Percentiles rank a stretch among this genome's conserved stretches.
phyloP scores from a whole-genome alignment of 2,888 invertebrate species.

The Lamellibrachia columna region DNA sequence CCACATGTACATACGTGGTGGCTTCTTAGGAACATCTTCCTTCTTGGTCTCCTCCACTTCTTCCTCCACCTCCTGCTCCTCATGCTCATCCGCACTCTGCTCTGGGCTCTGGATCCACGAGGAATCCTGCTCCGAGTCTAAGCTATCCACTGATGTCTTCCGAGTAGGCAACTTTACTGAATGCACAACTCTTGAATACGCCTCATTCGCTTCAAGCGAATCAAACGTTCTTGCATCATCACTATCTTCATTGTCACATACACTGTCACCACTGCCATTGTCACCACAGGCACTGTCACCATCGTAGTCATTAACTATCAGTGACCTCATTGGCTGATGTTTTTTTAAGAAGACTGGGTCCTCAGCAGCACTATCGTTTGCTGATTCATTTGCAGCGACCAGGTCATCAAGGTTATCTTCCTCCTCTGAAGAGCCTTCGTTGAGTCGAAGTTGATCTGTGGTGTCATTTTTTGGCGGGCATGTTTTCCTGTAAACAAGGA shows the following conservation, averaged over 20 bases:
- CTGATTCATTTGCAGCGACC: neutral
- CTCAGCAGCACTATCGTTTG: neutral
- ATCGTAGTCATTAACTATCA: neutral
- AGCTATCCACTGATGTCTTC: neutral
- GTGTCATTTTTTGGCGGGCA: neutral
- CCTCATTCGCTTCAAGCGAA: slow-evolving; percentile 5
- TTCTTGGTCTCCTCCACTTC: neutral
- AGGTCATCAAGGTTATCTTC: neutral
- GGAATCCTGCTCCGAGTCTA: neutral
- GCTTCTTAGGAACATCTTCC: neutral
- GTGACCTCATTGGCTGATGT: neutral
- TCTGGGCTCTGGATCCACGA: slow-evolving; percentile 7
- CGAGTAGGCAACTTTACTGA: neutral
- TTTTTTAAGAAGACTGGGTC: neutral
- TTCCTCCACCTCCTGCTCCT: neutral
- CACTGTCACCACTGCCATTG: neutral
- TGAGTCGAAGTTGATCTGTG: neutral
- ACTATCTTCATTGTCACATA: neutral
- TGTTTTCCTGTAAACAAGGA: neutral
- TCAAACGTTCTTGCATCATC: neutral
- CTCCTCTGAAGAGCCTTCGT: neutral
- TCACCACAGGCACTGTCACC: neutral
- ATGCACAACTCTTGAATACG: neutral
- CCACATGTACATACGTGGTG: neutral
- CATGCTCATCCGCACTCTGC: neutral